Base-by-base conservation (phyloP, 1,140 invertebrate species). In the Drosophila lacertosa region DNA sequence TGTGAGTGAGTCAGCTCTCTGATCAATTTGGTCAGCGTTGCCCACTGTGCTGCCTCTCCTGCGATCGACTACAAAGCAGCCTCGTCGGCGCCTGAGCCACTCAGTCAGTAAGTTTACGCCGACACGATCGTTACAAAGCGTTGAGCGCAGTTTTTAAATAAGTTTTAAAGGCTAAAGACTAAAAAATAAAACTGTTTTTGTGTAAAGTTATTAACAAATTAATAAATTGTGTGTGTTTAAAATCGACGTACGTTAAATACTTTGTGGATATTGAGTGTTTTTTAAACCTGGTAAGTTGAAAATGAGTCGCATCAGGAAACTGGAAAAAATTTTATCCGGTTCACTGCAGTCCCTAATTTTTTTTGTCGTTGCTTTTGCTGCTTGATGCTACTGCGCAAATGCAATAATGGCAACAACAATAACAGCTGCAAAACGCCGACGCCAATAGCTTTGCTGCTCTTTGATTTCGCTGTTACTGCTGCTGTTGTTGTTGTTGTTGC, bases 331-430 rank as follows among this genome's bases (percentile, higher is more conserved):
- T 15, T 47, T 42, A 45, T 65, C 67, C 72, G 67, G 72, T 71
- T 74, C 64, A 42, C 7, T 42, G 40, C 33, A 67, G 54, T 66
- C 68, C 73, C 68, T n/a, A n/a, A n/a, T n/a, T 71, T 74, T 71
- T 69, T 29, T 29, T 29, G 26, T 29, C 26, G 26, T 29, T 29
- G 26, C 26, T 29, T 9, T 57, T 47, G 16, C 16, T 42, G 40
- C 42, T 20, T 35, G 47, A 37, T 54, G 55, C 50, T 37, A 35
- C 72, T 55, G 73, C 54, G 62, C 62, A 71, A 51, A 55, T 72
- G 60, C 62, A 66, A 32, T 63, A 66, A 32, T 63, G 40, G 29
- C 44, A 42, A 35, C 24, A 64, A 74, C 59, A 73, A 63, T 44
- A 66, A 58, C 62, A 70, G 54, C 66, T 64, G 58, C 66, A 69